phyloP scores from a whole-genome alignment of 2,888 invertebrate genomes.

The Sphaeridia pumilis region DNA sequence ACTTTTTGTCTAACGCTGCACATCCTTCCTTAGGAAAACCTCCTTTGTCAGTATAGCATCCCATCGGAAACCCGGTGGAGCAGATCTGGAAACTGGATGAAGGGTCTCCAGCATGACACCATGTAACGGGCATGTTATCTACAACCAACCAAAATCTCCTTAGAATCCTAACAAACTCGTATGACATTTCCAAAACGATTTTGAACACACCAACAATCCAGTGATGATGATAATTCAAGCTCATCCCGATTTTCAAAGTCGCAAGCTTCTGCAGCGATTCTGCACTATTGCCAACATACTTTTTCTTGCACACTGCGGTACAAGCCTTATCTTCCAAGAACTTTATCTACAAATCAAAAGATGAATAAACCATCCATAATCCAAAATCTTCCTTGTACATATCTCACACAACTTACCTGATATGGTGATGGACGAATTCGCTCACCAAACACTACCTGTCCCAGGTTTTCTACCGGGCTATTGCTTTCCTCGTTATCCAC shows the following conservation, averaged over 20 bases:
- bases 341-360: constrained; percentile 44
- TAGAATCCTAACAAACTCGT: constrained; percentile 4
- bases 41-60: constrained; percentile 61
- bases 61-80: constrained; percentile 82
- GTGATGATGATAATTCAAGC: constrained; percentile 93
- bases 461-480: constrained; percentile 93
- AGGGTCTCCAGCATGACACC: constrained; percentile 59
- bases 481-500: constrained; percentile 50
- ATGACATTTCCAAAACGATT: too few relatives aligned
- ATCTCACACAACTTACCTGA: constrained; percentile 46
- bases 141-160: constrained; percentile 27
- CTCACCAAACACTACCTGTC: constrained; percentile 99
- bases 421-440: constrained; percentile 90
- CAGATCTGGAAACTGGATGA: constrained; percentile 49
- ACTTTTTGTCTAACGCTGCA: constrained; percentile 26
- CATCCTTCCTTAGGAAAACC: constrained; percentile 38
- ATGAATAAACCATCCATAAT: neutral
- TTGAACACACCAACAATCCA: constrained; percentile 64
- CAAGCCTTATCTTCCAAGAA: constrained; percentile 54
- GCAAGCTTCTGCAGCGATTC: constrained; percentile 60
- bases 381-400: neutral
- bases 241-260: constrained; percentile 79
- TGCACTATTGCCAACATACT: constrained; percentile 54
- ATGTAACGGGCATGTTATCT: constrained; percentile 99
- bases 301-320: constrained; percentile 44